Base-by-base conservation (phyloP, 1,140 invertebrate species). In the Bombus sibiricus region DNA sequence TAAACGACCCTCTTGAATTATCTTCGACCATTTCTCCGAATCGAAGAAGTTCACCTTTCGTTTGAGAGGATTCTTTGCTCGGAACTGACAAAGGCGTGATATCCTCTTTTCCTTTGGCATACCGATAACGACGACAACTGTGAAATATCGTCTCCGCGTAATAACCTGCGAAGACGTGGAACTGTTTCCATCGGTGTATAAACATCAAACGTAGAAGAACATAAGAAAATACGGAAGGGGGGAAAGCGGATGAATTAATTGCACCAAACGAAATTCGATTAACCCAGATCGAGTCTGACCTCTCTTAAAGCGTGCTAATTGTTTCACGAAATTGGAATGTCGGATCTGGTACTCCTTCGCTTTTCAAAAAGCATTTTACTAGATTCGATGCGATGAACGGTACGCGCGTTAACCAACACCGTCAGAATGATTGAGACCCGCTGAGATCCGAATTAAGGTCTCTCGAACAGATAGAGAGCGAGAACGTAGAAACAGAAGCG, bases 1-100 rank as follows among this genome's bases (percentile, higher is more conserved):
- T 81, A 81, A 84, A 89, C 72, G 72, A 76, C 71, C 73, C 53
- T 72, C 41, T 66, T 83, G 69, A 89, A 86, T 89, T 85, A 89
- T 82, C 75, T 73, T 78, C 77, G 12, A 41, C 43, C 37, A 13
- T 72, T 72, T n/a, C 69, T 39, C 43, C 73, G 43, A 53, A 57
- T 53, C 41, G 43, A 43, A 57, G 18, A 34, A 43, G 43, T 53
- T 39, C n/a, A 28, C 18, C n/a, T 57, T 75, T 53, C 73, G 43
- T 34, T 34, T 9, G 10, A 4, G 22, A 53, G 18, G 22, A 34
- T 34, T 34, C 43, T 53, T 75, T 75, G 32, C 43, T 34, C 25
- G 73, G 12, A 32, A 9, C n/a, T 32, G 73, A 75, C 73, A 53
- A 75, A n/a, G n/a, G 32, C 32, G 18, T 25, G 43, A 9, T 39